Evolutionary conservation across 2,888 invertebrate species (phyloP).

Genomic region (Drosophila antonietae): DNA sequence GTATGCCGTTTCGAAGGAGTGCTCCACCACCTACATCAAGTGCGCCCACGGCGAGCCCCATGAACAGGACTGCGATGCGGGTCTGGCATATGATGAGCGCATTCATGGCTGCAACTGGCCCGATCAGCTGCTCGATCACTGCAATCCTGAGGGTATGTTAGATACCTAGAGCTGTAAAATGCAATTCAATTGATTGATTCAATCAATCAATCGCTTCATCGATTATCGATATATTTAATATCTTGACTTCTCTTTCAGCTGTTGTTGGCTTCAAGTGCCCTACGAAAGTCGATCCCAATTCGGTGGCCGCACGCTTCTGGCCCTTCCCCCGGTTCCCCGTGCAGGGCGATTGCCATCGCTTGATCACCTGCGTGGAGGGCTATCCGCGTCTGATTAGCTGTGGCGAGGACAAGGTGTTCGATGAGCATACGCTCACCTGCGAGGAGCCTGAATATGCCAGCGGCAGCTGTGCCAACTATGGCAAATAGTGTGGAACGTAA

Average conservation of each 20-base stretch:
- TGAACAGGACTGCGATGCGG: slow-evolving; percentile 93
- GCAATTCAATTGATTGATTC: too few relatives aligned
- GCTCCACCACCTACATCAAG: slow-evolving; percentile 94
- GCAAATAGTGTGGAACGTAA: slow-evolving; percentile 66
- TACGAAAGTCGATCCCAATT: slow-evolving; percentile 91
- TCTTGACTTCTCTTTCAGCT: slow-evolving; percentile 85
- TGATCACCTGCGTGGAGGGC: slow-evolving; percentile 96
- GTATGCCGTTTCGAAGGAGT: slow-evolving; percentile 91
- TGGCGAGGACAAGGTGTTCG: slow-evolving; percentile 94
- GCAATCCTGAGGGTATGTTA: slow-evolving; percentile 93
- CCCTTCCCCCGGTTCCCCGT: slow-evolving; percentile 96
- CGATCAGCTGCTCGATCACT: slow-evolving; percentile 93
- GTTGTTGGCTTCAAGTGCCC: slow-evolving; percentile 97
- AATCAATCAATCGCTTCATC: neutral
- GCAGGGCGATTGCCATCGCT: slow-evolving; percentile 93
- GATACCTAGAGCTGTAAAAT: neutral
- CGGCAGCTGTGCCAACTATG: slow-evolving; percentile 80
- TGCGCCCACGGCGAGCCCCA: slow-evolving; percentile 93
- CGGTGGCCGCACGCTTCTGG: slow-evolving; percentile 94
- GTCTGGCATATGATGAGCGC: slow-evolving; percentile 94
- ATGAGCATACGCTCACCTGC: slow-evolving; percentile 92
- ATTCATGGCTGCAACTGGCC: slow-evolving; percentile 97
- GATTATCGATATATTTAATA: neutral
- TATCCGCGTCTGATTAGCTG: slow-evolving; percentile 94
- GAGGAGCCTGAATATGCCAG: slow-evolving; percentile 86